phyloP scores from a whole-genome alignment of 1,140 invertebrate genomes.

The Glossosoma conforme region DNA sequence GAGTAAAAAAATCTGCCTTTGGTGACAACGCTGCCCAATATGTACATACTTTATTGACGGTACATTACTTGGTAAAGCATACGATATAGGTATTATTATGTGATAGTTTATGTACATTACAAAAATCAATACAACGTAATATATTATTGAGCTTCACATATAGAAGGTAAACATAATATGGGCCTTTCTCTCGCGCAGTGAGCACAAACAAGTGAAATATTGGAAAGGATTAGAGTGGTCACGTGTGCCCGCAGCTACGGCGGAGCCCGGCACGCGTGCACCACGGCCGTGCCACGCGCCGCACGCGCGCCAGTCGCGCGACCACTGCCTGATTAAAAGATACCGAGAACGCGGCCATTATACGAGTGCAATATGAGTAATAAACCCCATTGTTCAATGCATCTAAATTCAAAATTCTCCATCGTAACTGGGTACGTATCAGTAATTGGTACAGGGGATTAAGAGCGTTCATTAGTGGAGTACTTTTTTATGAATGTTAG shows the following conservation, averaged over 20 bases:
- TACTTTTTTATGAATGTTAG: slow-evolving; percentile 6
- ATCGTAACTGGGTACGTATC: slow-evolving; percentile 9
- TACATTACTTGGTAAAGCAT: too few species aligned
- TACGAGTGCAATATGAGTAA: slow-evolving; percentile 9
- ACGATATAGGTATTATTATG: too few species aligned
- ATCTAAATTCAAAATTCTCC: slow-evolving; percentile 4
- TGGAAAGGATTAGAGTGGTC: slow-evolving; percentile 25
- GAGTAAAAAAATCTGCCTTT: too few species aligned
- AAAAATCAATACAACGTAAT: not conserved
- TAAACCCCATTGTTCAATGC: slow-evolving; percentile 8
- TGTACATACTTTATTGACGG: too few species aligned
- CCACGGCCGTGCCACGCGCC: slow-evolving; percentile 36
- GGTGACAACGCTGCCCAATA: too few species aligned
- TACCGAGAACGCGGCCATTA: slow-evolving; percentile 24
- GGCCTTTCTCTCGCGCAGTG: slow-evolving; percentile 7
- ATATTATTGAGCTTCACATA: not conserved
- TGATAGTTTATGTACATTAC: not conserved
- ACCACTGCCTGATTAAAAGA: slow-evolving; percentile 32
- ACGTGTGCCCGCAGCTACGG: slow-evolving; percentile 27
- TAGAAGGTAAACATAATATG: too few species aligned
- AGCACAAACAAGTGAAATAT: slow-evolving; percentile 31
- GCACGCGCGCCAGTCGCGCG: slow-evolving; percentile 37
- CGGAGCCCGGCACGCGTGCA: slow-evolving; percentile 43
- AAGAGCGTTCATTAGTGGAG: slow-evolving; percentile 28
- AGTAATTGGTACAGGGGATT: slow-evolving; percentile 25